phyloP scores from a whole-genome alignment of 2,888 invertebrate species.

The Pachycephus smyrnensis region DNA sequence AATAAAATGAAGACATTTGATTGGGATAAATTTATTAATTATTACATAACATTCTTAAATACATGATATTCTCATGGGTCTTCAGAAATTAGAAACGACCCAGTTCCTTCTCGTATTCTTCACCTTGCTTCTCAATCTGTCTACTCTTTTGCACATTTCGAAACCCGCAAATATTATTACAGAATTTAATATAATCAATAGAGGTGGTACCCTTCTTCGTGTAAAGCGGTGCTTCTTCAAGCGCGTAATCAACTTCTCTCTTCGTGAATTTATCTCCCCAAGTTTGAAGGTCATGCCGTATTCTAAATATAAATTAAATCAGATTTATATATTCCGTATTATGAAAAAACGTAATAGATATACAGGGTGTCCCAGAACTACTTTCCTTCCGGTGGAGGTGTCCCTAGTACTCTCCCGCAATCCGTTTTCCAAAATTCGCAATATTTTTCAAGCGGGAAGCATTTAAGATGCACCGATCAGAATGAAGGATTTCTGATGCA shows the following conservation, averaged over 20 bases:
- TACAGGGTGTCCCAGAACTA: too few relatives aligned
- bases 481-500: too few relatives aligned
- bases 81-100: background rate
- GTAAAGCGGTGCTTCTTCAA: slow-evolving; percentile 74
- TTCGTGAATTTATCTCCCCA: slow-evolving; percentile 75
- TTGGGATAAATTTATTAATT: background rate
- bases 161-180: slow-evolving; percentile 73
- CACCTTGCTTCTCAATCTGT: slow-evolving; percentile 24
- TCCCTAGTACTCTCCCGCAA: too few relatives aligned
- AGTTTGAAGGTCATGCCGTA: slow-evolving; percentile 75
- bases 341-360: background rate
- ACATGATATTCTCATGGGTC: background rate
- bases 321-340: background rate
- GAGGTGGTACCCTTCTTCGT: slow-evolving; percentile 70
- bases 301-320: slow-evolving; percentile 64
- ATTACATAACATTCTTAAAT: background rate
- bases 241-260: slow-evolving; percentile 74
- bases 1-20: background rate
- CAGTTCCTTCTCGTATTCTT: slow-evolving; percentile 10
- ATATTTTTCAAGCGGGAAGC: too few relatives aligned
- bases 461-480: too few relatives aligned
- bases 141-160: slow-evolving; percentile 62
- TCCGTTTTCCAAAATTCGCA: too few relatives aligned
- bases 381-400: too few relatives aligned
- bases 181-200: slow-evolving; percentile 76